Evolutionary conservation across 2,113 vertebrate species (phyloP).

Genomic region (Typhlomys cinereus): DNA sequence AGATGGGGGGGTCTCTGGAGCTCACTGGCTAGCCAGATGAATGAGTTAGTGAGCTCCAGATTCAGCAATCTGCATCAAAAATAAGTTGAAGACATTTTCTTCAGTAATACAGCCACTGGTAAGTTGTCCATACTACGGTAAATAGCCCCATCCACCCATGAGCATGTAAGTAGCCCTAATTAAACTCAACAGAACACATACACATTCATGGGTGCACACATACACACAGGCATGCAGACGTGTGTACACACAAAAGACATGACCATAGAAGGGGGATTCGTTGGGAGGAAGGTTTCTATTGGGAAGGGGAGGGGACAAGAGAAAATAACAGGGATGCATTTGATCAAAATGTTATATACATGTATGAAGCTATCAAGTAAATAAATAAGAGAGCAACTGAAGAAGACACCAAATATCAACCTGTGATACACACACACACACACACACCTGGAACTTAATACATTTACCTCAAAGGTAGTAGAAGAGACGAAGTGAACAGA

Average conservation of each 20-base stretch:
- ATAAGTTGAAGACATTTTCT: background rate
- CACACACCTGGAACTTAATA: background rate
- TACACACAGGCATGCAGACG: too few species aligned
- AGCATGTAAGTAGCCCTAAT: background rate
- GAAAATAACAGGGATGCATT: background rate
- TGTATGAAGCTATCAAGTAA: background rate
- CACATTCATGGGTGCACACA: too few species aligned
- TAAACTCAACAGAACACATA: too few species aligned
- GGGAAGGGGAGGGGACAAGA: background rate
- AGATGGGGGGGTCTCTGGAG: background rate
- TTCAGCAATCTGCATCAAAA: background rate
- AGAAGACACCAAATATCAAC: background rate
- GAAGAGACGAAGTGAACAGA: background rate
- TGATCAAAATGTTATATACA: background rate
- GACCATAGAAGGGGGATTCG: background rate
- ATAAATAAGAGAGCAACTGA: background rate
- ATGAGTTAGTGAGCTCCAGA: background rate
- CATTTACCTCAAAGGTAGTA: background rate
- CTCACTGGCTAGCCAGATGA: background rate
- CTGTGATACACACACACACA: background rate
- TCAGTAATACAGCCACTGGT: background rate
- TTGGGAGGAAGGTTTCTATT: background rate
- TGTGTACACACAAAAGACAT: background rate
- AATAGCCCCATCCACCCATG: too few species aligned
- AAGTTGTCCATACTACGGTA: background rate